Evolutionary conservation across 2,113 vertebrate species (phyloP), one percentile per base, ranked within the genome.

Genomic region (Nerophis ophidion): DNA sequence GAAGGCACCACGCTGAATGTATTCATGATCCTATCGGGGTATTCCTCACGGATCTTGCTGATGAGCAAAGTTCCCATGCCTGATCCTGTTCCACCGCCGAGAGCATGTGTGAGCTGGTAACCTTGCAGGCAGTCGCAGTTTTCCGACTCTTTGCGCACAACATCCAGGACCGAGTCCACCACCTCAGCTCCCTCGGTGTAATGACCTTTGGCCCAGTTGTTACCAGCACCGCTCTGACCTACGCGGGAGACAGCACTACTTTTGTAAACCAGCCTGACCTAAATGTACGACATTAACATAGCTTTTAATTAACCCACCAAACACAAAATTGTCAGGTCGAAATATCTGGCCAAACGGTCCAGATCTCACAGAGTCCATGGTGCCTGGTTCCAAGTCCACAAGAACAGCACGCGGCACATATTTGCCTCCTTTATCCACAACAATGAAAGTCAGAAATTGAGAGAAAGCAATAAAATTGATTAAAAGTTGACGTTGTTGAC

Each of bases 201-300:
- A 16, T 56, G 54, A 56, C 54, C 54, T 16, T 56, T 56, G 1
- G 54, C 54, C 54, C 54, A 56, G 36, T 56, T 56, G 10, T 56
- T 56, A 42, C 54, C 54, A 42, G 54, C 54, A 56, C 54, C 54
- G 54, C 54, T 56, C 16, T 56, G 54, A 56, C 54, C 54, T 56
- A 40, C 2, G 2, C n/a, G 42, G 36, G 50, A 55, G 16, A 6
- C 5, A 12, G 16, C 11, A n/a, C 38, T 16, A n/a, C 13, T 53
- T 35, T 7, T 0, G 7, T 50, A 12, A 34, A 12, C 5, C 54
- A 17, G 40, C 35, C 34, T 52, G 34, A 52, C 12, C 38, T 7
- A 9, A 44, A 44, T 40, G 8, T 40, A 40, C 10, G 38, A 12
- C 40, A 11, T 12, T 44, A 44, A 11, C 40, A 44, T 15, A 38